Conservation (phyloP, 1,140 invertebrate species). For the Archivesica marissinica region DNA sequence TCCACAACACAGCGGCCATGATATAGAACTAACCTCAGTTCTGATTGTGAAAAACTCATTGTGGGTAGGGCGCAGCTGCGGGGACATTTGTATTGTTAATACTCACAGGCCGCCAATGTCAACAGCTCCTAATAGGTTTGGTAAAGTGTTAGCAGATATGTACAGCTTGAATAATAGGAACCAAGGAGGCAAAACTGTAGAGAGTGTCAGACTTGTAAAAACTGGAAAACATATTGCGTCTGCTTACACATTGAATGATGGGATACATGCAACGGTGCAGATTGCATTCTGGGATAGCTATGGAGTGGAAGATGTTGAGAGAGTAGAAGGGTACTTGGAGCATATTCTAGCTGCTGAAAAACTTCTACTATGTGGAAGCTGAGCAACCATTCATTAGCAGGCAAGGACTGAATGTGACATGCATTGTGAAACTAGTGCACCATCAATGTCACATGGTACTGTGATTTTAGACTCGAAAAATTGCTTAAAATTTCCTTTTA, state of each 20-base stretch:
- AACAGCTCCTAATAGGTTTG: not conserved
- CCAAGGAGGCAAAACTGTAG: not conserved
- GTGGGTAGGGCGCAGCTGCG: conserved; percentile 51
- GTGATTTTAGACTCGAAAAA: too few species aligned
- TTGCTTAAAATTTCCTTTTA: too few species aligned
- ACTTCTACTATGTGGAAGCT: not conserved
- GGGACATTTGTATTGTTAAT: conserved; percentile 48
- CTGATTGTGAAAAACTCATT: conserved; percentile 29
- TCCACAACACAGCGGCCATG: not conserved
- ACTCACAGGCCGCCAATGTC: not conserved
- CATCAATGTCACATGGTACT: too few species aligned
- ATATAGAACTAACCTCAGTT: conserved; percentile 36
- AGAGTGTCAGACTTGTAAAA: not conserved
- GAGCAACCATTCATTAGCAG: not conserved
- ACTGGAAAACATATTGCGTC: conserved; percentile 41
- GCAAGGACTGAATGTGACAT: too few species aligned
- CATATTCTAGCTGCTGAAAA: conserved; percentile 34
- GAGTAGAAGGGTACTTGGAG: conserved; percentile 13
- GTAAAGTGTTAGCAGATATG: conserved; percentile 33
- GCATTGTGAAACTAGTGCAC: too few species aligned
- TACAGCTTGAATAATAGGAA: not conserved
- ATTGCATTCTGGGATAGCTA: conserved; percentile 55
- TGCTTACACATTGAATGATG: conserved; percentile 14
- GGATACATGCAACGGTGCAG: not conserved
- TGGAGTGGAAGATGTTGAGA: not conserved